Evolutionary conservation across 2,797 vertebrate genomes (phyloP), one percentile per base, ranked within the genome.

Genomic region (Lutjanus argentimaculatus): DNA sequence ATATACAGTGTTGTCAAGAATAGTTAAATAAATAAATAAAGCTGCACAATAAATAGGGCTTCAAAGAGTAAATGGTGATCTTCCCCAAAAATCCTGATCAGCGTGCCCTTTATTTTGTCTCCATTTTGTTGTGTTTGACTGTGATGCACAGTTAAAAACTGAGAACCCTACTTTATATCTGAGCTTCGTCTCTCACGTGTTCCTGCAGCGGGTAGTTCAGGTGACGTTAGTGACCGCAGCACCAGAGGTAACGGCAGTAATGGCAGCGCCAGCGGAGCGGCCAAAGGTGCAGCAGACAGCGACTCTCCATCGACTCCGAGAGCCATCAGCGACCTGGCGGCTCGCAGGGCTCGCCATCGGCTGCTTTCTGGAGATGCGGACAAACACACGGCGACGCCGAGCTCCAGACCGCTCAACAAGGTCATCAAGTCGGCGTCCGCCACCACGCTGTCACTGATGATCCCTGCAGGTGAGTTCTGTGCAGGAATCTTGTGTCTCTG

Each of bases 351-450:
- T 76, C 97, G 98, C n/a, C 98, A 99, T 79, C 95, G 98, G 70
- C 96, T 99, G 79, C 96, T 99, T 63, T 99, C 98, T 1, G 98
- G 97, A 56, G 98, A 99, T 72, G 17, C 87, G 0, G 98, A 99
- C 86, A 99, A 98, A 89, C 97, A 96, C 63, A 69, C 94, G 2
- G 5, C 72, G 0, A 81, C 96, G 13, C 95, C 95, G 1, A 81
- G 65, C 49, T 91, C 97, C 49, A 95, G 97, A 49, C 97, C 98
- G 36, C 93, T 98, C 90, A 98, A 96, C 95, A 99, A 99, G 95
- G 98, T 99, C 94, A 99, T 99, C 96, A 99, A 99, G 94, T 99
- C 98, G 0, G 98, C 98, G 48, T 99, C 98, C 0, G 98, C 98
- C 77, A 99, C 97, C 42, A 95, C 98, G 13, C 96, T 99, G 85